A percentile compares a stretch with the other conserved stretches of the same genome.
Conservation (phyloP, 2,113 vertebrate genomes). For the Oenanthe oenanthe region DNA sequence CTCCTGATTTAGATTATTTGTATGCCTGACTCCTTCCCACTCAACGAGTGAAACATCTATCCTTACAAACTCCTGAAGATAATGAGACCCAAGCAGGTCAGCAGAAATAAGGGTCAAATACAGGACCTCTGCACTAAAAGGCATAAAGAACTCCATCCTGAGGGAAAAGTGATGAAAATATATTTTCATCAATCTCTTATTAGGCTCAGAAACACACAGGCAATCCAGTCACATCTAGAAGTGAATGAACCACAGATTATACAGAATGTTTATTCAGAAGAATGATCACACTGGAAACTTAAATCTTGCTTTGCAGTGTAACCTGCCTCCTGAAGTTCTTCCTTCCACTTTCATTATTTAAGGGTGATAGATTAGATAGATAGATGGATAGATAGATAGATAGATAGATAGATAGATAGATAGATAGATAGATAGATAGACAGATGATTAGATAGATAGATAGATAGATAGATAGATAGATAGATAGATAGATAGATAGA, state of each 20-base stretch:
- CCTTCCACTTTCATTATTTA: neutral
- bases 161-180: neutral
- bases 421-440: rapidly evolving
- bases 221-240: neutral
- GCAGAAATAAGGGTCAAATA: neutral
- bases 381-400: too few species aligned
- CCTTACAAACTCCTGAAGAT: neutral
- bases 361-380: neutral
- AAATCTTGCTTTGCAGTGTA: neutral
- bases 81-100: neutral
- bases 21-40: neutral
- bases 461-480: too few species aligned
- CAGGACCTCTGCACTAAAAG: neutral
- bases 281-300: neutral
- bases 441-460: rapidly evolving
- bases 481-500: too few species aligned
- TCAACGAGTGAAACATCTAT: rapidly evolving
- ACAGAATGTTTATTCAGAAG: neutral
- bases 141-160: neutral
- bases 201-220: neutral
- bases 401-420: neutral
- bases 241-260: neutral
- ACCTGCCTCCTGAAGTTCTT: neutral
- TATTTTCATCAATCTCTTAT: neutral
- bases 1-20: neutral